Conservation (phyloP, 1,140 invertebrate genomes). For the Lordiphosa mommai region DNA sequence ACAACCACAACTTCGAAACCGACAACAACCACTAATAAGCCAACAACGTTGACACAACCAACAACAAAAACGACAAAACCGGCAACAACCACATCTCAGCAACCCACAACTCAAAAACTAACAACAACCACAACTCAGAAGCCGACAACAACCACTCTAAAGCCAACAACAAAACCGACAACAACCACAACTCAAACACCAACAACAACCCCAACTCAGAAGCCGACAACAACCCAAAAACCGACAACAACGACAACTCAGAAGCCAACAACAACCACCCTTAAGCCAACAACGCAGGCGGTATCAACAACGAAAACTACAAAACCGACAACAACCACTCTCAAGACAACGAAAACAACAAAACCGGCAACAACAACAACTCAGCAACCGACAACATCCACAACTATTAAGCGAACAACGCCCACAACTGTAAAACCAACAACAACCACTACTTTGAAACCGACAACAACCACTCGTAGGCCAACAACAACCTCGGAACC, state of each 20-base stretch:
- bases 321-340: conserved; percentile 2
- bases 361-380: neutral
- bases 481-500: conserved; percentile 78
- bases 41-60: neutral
- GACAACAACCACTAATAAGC: neutral
- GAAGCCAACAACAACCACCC: neutral
- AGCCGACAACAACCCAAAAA: conserved; percentile 79
- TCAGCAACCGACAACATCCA: conserved; percentile 1
- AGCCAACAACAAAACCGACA: conserved; percentile 1
- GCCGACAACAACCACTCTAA: neutral
- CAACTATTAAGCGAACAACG: neutral
- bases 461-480: conserved; percentile 81
- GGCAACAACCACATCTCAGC: conserved; percentile 5
- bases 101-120: conserved; percentile 1
- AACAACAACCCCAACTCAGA: conserved; percentile 81
- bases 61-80: conserved; percentile 2
- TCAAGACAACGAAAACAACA: neutral
- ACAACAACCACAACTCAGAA: conserved; percentile 6
- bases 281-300: neutral
- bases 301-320: neutral
- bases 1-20: conserved; percentile 3
- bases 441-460: neutral
- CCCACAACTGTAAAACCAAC: conserved; percentile 2
- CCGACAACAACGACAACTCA: conserved; percentile 1
- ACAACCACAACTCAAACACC: neutral